A percentile compares a stretch with the other conserved stretches of the same genome.
These are phyloP conservation scores for Ptychoptera contaminata DNA, from an alignment of 2,888 invertebrate species.

Conservation along the genomic window DNA sequence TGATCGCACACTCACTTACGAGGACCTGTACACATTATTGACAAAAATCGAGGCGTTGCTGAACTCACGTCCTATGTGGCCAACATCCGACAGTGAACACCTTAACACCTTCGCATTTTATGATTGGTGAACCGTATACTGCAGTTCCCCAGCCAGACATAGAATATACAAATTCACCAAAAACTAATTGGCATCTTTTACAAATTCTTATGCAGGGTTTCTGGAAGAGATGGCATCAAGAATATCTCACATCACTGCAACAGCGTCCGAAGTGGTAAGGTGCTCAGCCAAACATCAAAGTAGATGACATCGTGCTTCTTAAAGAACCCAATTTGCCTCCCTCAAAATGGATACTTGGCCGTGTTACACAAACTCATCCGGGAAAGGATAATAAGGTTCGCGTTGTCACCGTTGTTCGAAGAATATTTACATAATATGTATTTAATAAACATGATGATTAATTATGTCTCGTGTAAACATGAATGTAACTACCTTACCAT, in stretches of 20 bases:
- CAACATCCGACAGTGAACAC: too few relatives aligned
- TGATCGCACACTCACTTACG: background rate
- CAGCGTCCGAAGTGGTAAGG: slow-evolving; percentile 4
- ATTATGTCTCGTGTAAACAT: too few relatives aligned
- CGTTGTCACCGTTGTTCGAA: slow-evolving; percentile 5
- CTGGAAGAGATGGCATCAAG: slow-evolving; percentile 10
- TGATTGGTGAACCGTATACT: too few relatives aligned
- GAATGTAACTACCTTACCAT: too few relatives aligned
- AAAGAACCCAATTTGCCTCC: slow-evolving; percentile 7
- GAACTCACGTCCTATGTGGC: background rate
- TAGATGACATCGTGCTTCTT: slow-evolving; percentile 6
- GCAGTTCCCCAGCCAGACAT: too few relatives aligned
- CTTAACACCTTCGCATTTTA: too few relatives aligned
- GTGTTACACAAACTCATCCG: slow-evolving; percentile 8
- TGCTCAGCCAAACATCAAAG: background rate
- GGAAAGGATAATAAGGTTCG: slow-evolving; percentile 9
- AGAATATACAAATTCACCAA: too few relatives aligned
- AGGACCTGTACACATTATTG: background rate
- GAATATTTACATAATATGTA: too few relatives aligned
- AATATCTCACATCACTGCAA: slow-evolving; percentile 4
- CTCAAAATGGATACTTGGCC: slow-evolving; percentile 7
- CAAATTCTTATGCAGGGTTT: slow-evolving; percentile 8
- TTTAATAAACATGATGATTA: too few relatives aligned
- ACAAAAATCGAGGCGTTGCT: background rate
- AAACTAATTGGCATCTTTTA: too few relatives aligned